phyloP scores from a whole-genome alignment of 2,113 vertebrate genomes.

The Apeltes quadracus region DNA sequence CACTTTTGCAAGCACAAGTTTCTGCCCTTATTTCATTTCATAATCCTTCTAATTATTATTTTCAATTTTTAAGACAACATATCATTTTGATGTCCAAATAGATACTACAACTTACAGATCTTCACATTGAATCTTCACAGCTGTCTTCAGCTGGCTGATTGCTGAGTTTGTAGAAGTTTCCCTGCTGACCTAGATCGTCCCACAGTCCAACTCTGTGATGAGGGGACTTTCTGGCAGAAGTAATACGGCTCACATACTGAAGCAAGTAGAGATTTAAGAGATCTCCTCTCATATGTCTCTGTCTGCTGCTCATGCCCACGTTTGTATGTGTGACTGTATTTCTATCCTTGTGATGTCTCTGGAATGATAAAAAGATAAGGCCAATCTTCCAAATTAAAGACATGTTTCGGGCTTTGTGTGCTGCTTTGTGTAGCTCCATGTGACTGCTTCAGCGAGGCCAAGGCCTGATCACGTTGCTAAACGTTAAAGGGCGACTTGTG shows the following conservation, averaged over 20 bases:
- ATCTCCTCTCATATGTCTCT: constrained; percentile 24
- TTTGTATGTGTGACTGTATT: constrained; percentile 7
- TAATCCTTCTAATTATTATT: too few relatives aligned
- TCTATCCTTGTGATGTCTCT: constrained; percentile 26
- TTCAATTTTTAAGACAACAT: too few relatives aligned
- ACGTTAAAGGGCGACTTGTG: constrained; percentile 12
- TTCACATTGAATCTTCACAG: too few relatives aligned
- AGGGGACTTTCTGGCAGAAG: constrained; percentile 7
- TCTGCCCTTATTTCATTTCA: too few relatives aligned
- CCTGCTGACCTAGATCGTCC: background rate
- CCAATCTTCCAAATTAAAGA: constrained; percentile 21
- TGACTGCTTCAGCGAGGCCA: constrained; percentile 46
- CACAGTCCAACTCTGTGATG: constrained; percentile 14
- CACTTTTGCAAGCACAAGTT: too few relatives aligned
- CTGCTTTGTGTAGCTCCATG: constrained; percentile 34
- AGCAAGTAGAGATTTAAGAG: constrained; percentile 14
- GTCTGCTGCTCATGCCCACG: background rate
- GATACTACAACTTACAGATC: background rate
- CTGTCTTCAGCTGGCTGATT: background rate
- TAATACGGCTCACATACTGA: constrained; percentile 5
- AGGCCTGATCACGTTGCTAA: constrained; percentile 56
- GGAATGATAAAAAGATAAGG: constrained; percentile 16
- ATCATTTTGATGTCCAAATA: too few relatives aligned
- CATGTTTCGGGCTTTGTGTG: constrained; percentile 8
- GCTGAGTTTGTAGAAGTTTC: constrained; percentile 16